Evolutionary conservation across 2,113 vertebrate genomes (phyloP), one percentile per base, ranked within the genome.

Genomic region (Eulemur macaco): DNA sequence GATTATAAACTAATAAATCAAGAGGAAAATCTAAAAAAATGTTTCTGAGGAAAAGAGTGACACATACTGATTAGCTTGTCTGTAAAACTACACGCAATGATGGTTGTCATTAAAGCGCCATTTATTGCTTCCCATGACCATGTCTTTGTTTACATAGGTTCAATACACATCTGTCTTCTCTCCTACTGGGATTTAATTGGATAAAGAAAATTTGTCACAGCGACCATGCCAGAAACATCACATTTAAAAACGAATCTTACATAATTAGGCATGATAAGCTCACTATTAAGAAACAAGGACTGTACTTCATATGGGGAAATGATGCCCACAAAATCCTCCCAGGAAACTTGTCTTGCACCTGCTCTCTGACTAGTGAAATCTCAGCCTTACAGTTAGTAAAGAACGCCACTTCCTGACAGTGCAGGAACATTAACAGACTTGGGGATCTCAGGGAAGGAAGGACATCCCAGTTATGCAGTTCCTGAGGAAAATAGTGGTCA

Each of bases 191-290:
- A 77, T 50, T 56, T 76, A 27, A 66, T 85, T 56, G 63, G 29
- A 85, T 78, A 89, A 81, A 64, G 56, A 83, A 95, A 77, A 71
- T 27, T 54, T 88, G 77, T 94, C 47, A 74, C 11, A 42, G 76
- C 54, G 50, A 76, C 56, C 20, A 34, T 83, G 60, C 29, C 50
- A 69, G 25, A 89, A 87, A 85, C 23, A 20, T 66, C 20, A 69
- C 27, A 56, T 42, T n/a, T 54, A 89, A 74, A 93, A 90, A 25
- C 34, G 66, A 66, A 39, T 68, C 64, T 93, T 23, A 86, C 50
- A 76, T 82, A 69, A 91, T 83, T 83, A 83, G 74, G 3, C 34
- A 77, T 10, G 34, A 31, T 80, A 64, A 77, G 11, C 2, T 95
- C 78, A 78, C 31, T 66, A 29, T 73, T 80, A 78, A 39, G 80